These are phyloP conservation scores for Xanthorhoe designata DNA, from an alignment of 2,888 invertebrate species.

Conservation along the genomic window DNA sequence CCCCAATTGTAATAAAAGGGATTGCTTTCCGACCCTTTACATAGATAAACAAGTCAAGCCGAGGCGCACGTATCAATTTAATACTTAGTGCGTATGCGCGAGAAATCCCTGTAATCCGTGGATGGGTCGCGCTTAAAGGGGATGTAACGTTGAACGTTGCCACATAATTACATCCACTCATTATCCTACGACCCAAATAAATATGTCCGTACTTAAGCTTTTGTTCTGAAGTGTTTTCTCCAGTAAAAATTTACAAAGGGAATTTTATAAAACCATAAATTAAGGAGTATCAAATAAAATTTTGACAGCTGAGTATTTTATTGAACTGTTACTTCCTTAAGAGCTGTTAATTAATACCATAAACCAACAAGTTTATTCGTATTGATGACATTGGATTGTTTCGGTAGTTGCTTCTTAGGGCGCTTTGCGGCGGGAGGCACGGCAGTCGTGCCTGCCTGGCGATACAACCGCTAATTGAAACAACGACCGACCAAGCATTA, in stretches of 20 bases:
- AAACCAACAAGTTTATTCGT: slow-evolving; percentile 36
- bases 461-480: slow-evolving; percentile 85
- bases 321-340: neutral
- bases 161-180: slow-evolving; percentile 77
- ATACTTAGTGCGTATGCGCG: slow-evolving; percentile 70
- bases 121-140: slow-evolving; percentile 68
- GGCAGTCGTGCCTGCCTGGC: slow-evolving; percentile 68
- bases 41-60: slow-evolving; percentile 77
- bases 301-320: neutral
- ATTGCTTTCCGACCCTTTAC: slow-evolving; percentile 77
- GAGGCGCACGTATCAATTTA: slow-evolving; percentile 81
- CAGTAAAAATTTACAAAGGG: slow-evolving; percentile 26
- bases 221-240: slow-evolving; percentile 7
- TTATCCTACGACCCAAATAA: slow-evolving; percentile 61
- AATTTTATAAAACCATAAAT: slow-evolving; percentile 31
- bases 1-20: slow-evolving; percentile 78
- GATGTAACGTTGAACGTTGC: slow-evolving; percentile 72
- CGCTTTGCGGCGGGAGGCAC: slow-evolving; percentile 53
- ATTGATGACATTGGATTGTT: slow-evolving; percentile 49
- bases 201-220: slow-evolving; percentile 15
- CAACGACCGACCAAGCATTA: slow-evolving; percentile 82
- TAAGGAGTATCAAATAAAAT: neutral
- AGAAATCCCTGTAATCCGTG: slow-evolving; percentile 76
- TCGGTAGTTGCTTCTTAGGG: slow-evolving; percentile 43
- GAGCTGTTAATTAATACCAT: neutral